A percentile compares a stretch with the other conserved stretches of the same genome.
phyloP scores from a whole-genome alignment of 30 jellyfish, hydroid and myxozoan genomes.

The Phacellophora camtschatica region DNA sequence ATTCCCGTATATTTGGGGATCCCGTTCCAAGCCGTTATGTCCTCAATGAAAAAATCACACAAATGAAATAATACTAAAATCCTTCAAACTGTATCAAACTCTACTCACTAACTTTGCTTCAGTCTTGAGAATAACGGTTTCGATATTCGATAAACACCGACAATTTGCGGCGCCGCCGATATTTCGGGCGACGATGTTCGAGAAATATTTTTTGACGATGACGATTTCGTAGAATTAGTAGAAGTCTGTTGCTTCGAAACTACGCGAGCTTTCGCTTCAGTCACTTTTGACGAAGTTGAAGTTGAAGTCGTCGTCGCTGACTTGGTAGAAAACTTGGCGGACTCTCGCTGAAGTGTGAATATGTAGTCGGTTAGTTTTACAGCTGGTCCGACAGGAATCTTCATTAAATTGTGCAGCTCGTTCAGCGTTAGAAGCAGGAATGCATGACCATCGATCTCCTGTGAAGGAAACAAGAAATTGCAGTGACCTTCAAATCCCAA shows the following conservation, averaged over 20 bases:
- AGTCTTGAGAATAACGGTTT: slow-evolving; percentile 46
- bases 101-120: slow-evolving; percentile 19
- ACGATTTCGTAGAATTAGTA: neutral
- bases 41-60: no score
- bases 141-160: slow-evolving; percentile 40
- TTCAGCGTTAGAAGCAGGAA: slow-evolving; percentile 84
- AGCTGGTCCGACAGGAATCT: slow-evolving; percentile 84
- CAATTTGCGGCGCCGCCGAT: slow-evolving; percentile 36
- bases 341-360: slow-evolving; percentile 70
- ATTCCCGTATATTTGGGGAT: no score
- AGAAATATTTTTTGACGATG: slow-evolving; percentile 14
- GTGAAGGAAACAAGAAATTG: neutral
- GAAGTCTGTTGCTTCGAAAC: neutral
- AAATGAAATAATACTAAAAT: no score
- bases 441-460: slow-evolving; percentile 97
- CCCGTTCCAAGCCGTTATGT: no score
- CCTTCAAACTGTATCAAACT: neutral
- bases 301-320: slow-evolving; percentile 21
- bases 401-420: slow-evolving; percentile 87
- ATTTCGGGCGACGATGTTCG: slow-evolving; percentile 27
- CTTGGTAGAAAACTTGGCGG: slow-evolving; percentile 22
- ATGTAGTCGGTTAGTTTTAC: slow-evolving; percentile 81
- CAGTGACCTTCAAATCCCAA: no score
- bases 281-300: neutral
- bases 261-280: neutral